phyloP scores from a whole-genome alignment of 2,113 vertebrate genomes.

The Ochotona princeps region DNA sequence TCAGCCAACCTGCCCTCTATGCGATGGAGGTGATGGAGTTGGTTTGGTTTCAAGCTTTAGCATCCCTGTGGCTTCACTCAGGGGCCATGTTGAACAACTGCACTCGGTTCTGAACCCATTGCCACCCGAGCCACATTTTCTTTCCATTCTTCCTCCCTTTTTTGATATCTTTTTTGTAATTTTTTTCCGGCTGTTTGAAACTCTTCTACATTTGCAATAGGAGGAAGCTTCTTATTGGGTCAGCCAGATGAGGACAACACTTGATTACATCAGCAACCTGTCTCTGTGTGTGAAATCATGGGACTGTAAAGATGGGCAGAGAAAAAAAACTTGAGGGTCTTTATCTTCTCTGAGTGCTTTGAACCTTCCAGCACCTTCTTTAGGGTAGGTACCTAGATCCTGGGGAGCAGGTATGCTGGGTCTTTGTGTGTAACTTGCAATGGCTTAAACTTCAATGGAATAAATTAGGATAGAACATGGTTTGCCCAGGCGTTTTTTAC shows the following conservation, averaged over 20 bases:
- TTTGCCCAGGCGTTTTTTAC: not conserved
- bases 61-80: not conserved
- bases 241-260: not conserved
- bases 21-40: not conserved
- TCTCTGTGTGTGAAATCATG: not conserved
- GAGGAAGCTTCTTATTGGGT: not conserved
- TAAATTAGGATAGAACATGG: not conserved
- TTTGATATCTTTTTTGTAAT: not conserved
- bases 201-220: not conserved
- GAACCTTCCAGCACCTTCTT: not conserved
- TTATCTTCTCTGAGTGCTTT: not conserved
- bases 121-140: not conserved
- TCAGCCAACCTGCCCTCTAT: too few relatives aligned
- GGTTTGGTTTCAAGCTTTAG: not conserved
- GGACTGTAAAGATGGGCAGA: not conserved
- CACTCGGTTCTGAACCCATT: not conserved
- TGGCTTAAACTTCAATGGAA: not conserved
- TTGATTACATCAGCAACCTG: not conserved
- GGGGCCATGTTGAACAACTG: not conserved
- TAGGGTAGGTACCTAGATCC: not conserved
- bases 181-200: not conserved
- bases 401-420: not conserved
- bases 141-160: not conserved
- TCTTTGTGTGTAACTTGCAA: not conserved
- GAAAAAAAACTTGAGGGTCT: not conserved